Evolutionary conservation across 2,113 vertebrate genomes (phyloP), one percentile per base, ranked within the genome.

Genomic region (Chaetops frenatus): DNA sequence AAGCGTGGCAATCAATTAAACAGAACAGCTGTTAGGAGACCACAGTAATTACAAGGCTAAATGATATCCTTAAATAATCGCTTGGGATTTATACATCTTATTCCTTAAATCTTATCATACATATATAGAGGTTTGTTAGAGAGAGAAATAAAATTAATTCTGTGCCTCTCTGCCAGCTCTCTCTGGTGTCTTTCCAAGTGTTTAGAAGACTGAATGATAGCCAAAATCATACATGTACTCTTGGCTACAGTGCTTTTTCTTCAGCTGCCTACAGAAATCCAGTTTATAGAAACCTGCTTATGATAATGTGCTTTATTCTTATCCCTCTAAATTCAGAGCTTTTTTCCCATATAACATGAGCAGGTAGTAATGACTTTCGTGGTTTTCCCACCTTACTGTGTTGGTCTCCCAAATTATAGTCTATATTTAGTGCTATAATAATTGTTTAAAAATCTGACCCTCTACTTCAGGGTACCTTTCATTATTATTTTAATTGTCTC

Each of bases 61-160:
- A 94, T 71, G 3, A 81, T 86, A 93, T 87, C 77, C 80, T 95
- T 95, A 94, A 96, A 92, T 94, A 94, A 90, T 90, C 93, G 28
- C 76, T 54, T 31, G 92, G 82, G 93, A 83, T 83, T 96, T 95
- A 88, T 67, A 65, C 57, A 40, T 95, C 38, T 81, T 86, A 85
- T 74, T 94, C 67, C 38, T 76, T 92, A 95, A 95, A 84, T 78
- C 64, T 76, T 67, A 60, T 92, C 60, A 66, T 80, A 47, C 36
- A 33, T 79, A 36, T 24, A 66, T 66, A 53, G 80, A 48, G 31
- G 31, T 88, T 76, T 87, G 11, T 62, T 40, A 57, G 70, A 78
- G 47, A 24, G 36, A 45, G 21, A 54, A 53, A 79, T 82, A 36
- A 47, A 78, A 54, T 20, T 35, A 15, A 42, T 77, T 57, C 45